Base-by-base conservation (phyloP, 1,140 invertebrate genomes). In the Platyura marginata region DNA sequence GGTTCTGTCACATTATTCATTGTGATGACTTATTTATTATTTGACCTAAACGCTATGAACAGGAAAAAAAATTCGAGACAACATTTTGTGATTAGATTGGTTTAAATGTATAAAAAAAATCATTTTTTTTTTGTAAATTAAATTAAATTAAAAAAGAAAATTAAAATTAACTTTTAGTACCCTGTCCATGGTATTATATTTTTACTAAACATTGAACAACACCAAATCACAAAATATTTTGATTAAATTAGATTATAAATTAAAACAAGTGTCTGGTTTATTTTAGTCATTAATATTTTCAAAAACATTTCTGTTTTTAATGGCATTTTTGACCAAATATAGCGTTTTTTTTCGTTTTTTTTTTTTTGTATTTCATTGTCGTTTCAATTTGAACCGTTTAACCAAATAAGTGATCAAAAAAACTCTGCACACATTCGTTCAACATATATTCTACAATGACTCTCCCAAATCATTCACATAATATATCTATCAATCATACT, bases 31-130 rank as follows among this genome's bases (percentile, higher is more conserved):
- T 29, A 29, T 29, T 29, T 29, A n/a, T n/a, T n/a, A n/a, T n/a
- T 29, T 29, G 6, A 29, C 21, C 40, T 29, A 29, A 41, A 41
- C 11, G 21, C 40, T 41, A 55, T 48, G 56, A 55, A 50, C 22
- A 37, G 16, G 56, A 51, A 57, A 58, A 56, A 56, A 59, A 58
- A 51, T 53, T 58, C 58, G 18, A 58, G 57, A 59, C 57, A 56
- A 54, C 37, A 53, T 56, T 47, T 51, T 48, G 46, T 53, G 46
- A 51, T 54, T 52, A 54, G 48, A 47, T 52, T 49, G 20, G 44
- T 40, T 43, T 45, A 48, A 48, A 48, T 43, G 40, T 37, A 43
- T 43, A 29, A 29, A 10, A 8, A 41, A 43, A 18, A 38, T 29
- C 39, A 22, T n/a, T 41, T 41, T 41, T 40, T 41, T 32, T n/a